A percentile compares a stretch with the other conserved stretches of the same genome.
Conservation (phyloP, 2,797 vertebrate species). For the Sebastes reedi region DNA sequence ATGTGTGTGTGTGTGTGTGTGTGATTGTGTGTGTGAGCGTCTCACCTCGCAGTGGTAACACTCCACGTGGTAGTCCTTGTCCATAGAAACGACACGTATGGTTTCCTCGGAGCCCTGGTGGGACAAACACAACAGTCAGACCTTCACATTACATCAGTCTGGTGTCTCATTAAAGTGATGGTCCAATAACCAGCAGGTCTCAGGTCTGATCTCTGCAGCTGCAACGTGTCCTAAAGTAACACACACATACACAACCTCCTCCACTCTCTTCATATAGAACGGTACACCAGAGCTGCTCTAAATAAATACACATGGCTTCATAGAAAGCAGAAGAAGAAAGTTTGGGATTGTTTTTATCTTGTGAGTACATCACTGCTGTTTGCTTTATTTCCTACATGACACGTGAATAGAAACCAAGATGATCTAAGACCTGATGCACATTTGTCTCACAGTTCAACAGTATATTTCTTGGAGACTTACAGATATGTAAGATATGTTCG, state of each 20-base stretch:
- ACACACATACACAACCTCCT: not conserved
- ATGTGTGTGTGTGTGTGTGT: not conserved
- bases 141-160: not conserved
- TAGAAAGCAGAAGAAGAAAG: not conserved
- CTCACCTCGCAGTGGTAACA: conserved; percentile 99
- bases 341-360: not conserved
- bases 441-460: not conserved
- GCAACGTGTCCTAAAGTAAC: too few relatives aligned
- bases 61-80: conserved; percentile 98
- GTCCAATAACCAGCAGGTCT: conserved; percentile 7
- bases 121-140: conserved; percentile 38
- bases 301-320: not conserved
- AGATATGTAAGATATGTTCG: not conserved
- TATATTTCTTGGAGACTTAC: not conserved
- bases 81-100: conserved; percentile 98
- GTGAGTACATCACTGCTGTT: not conserved
- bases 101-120: conserved; percentile 96
- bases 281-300: not conserved
- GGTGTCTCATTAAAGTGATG: conserved; percentile 7
- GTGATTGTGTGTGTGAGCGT: too few relatives aligned
- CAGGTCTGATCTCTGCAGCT: not conserved
- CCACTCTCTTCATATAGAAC: too few relatives aligned
- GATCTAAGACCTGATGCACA: not conserved
- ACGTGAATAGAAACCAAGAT: not conserved
- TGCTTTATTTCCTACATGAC: not conserved